These are phyloP conservation scores for Labeo calbasu DNA, from an alignment of 2,797 vertebrate species.

Conservation along the genomic window DNA sequence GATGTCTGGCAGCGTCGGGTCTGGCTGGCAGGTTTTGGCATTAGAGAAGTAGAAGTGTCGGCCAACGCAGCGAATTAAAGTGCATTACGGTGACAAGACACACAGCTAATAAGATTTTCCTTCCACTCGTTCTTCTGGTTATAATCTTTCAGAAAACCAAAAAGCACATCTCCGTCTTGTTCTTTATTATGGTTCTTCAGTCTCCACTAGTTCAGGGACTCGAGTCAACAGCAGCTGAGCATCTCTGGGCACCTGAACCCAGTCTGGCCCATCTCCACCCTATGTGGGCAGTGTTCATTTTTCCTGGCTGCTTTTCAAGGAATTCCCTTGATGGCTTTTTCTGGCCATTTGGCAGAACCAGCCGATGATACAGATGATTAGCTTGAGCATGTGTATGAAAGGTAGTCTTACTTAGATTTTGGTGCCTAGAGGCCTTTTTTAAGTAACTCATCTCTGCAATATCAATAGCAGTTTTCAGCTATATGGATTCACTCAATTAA, in stretches of 20 bases:
- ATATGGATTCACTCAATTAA: not conserved
- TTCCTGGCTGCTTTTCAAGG: conserved; percentile 51
- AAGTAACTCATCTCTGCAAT: not conserved
- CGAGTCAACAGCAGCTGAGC: conserved; percentile 74
- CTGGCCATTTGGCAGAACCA: conserved; percentile 19
- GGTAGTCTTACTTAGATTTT: conserved; percentile 7
- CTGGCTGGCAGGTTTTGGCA: conserved; percentile 52
- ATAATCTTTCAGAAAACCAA: not conserved
- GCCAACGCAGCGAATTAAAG: conserved; percentile 71
- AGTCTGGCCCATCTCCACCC: conserved; percentile 58
- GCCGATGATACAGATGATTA: conserved; percentile 20
- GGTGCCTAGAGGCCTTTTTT: not conserved
- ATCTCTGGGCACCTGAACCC: conserved; percentile 63
- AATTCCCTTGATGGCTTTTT: conserved; percentile 38
- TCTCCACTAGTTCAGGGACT: conserved; percentile 66
- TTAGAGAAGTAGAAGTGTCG: conserved; percentile 64
- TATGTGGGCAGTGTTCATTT: conserved; percentile 60
- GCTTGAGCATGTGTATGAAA: conserved; percentile 20
- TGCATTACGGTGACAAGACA: conserved; percentile 69
- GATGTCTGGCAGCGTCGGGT: conserved; percentile 55
- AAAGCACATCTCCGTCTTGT: not conserved
- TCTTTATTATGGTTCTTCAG: not conserved
- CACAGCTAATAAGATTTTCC: conserved; percentile 67
- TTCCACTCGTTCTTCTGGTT: not conserved
- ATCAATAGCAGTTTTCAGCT: not conserved